Conservation (phyloP, 2,888 invertebrate genomes). For the Branchipolynoe longqiensis region DNA sequence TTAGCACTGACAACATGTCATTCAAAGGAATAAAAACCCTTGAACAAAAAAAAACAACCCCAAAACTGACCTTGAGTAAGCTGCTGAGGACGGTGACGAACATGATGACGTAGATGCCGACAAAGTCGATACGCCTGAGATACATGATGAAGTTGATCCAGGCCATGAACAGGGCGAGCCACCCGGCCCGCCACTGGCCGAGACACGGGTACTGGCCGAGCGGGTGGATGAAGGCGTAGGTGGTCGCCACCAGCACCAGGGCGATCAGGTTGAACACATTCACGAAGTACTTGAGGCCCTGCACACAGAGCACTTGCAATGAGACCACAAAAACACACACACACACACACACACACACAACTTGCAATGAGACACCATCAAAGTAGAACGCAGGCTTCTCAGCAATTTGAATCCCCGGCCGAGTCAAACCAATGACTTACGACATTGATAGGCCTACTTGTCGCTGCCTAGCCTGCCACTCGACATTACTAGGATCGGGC, state of each 20-base stretch:
- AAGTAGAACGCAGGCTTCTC: too few species aligned
- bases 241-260: constrained; percentile 66
- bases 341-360: too few species aligned
- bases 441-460: too few species aligned
- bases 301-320: neutral
- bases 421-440: too few species aligned
- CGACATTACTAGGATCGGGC: too few species aligned
- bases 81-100: constrained; percentile 75
- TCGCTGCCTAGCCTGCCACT: too few species aligned
- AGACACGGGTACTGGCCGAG: constrained; percentile 71
- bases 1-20: too few species aligned
- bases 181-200: constrained; percentile 74
- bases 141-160: constrained; percentile 74
- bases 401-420: too few species aligned
- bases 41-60: too few species aligned
- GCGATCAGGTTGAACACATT: constrained; percentile 69
- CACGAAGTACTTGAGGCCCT: constrained; percentile 66
- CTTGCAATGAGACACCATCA: too few species aligned
- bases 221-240: constrained; percentile 69
- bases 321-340: neutral
- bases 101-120: constrained; percentile 77
- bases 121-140: constrained; percentile 72
- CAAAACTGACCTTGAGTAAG: constrained; percentile 75
- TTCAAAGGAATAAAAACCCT: too few species aligned
- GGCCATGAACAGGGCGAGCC: constrained; percentile 71